A percentile compares a stretch with the other conserved stretches of the same genome.
Conservation (phyloP, 2,113 vertebrate species). For the Barnardius zonarius region DNA sequence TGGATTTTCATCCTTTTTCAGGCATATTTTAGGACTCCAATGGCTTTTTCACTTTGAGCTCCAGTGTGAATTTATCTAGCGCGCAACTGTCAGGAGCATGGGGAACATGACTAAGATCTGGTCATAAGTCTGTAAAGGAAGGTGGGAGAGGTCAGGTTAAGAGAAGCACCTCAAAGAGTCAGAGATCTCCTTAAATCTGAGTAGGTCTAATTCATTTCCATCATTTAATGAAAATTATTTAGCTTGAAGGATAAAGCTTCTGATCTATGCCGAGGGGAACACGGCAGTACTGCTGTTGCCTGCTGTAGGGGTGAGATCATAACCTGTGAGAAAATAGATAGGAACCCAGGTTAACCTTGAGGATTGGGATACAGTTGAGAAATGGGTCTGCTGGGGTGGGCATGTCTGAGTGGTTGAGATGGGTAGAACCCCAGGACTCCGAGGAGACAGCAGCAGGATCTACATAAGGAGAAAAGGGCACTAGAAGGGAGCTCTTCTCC, state of each 20-base stretch:
- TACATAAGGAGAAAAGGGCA: not conserved
- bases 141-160: not conserved
- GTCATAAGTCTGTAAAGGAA: not conserved
- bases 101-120: fast-evolving
- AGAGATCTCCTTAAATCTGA: not conserved
- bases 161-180: not conserved
- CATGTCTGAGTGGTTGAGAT: not conserved
- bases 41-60: not conserved
- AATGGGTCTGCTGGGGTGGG: not conserved
- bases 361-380: not conserved
- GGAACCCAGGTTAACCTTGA: not conserved
- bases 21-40: not conserved
- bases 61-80: not conserved
- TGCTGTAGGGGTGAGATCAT: not conserved
- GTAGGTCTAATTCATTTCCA: not conserved
- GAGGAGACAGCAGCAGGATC: not conserved
- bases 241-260: not conserved
- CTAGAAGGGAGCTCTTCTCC: not conserved
- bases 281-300: not conserved
- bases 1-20: not conserved
- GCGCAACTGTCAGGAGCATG: too few relatives aligned
- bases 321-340: not conserved
- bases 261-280: not conserved
- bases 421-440: not conserved
- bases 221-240: not conserved